Conservation (phyloP, 2,797 vertebrate genomes). For the Bovichtus variegatus region DNA sequence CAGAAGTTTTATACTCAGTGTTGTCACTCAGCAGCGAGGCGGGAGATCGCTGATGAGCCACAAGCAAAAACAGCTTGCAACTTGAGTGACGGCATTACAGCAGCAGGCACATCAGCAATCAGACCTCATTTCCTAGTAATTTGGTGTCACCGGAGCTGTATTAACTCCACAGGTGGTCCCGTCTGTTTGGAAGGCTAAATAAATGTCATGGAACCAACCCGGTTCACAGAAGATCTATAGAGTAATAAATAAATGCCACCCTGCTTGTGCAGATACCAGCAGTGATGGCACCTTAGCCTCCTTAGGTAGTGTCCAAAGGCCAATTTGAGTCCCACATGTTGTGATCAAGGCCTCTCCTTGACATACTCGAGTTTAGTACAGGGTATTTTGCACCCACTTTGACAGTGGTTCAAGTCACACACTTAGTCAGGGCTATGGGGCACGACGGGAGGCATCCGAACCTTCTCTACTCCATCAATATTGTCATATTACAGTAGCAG, state of each 20-base stretch:
- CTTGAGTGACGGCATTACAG: constrained; percentile 74
- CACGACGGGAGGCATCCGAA: constrained; percentile 5
- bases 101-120: constrained; percentile 78
- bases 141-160: constrained; percentile 61
- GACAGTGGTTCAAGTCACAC: not conserved
- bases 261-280: constrained; percentile 36
- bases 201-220: constrained; percentile 54
- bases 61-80: constrained; percentile 66
- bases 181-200: constrained; percentile 71
- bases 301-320: constrained; percentile 18
- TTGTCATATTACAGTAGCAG: constrained; percentile 16
- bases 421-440: not conserved
- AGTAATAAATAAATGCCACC: constrained; percentile 48
- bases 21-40: constrained; percentile 34
- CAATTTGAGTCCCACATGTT: constrained; percentile 1
- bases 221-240: constrained; percentile 47
- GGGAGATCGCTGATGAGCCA: constrained; percentile 66
- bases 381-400: not conserved
- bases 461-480: constrained; percentile 21
- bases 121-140: constrained; percentile 80
- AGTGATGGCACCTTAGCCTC: constrained; percentile 15
- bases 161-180: constrained; percentile 78
- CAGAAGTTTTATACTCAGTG: constrained; percentile 39
- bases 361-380: not conserved
- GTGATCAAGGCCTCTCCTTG: constrained; percentile 24